phyloP scores from a whole-genome alignment of 2,797 vertebrate genomes.

The Bradypodion ventrale region DNA sequence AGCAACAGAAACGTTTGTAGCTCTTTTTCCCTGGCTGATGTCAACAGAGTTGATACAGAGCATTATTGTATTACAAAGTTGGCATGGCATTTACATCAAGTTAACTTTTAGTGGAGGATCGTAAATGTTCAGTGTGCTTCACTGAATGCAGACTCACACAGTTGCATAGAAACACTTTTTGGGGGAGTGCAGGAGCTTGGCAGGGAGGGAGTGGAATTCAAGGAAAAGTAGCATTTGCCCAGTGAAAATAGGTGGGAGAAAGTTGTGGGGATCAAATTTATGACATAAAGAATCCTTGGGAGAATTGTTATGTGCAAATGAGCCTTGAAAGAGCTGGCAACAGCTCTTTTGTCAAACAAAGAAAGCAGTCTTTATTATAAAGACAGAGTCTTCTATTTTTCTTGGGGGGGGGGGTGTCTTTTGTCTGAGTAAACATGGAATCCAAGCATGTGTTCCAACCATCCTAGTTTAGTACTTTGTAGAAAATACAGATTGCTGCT shows the following conservation, averaged over 20 bases:
- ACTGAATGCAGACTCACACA: background rate
- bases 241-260: constrained; percentile 6
- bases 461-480: background rate
- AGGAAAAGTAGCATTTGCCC: background rate
- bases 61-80: background rate
- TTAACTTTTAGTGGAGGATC: background rate
- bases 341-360: constrained; percentile 7
- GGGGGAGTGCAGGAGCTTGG: background rate
- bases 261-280: background rate
- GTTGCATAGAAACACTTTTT: background rate
- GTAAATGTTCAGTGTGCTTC: background rate
- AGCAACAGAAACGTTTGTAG: background rate
- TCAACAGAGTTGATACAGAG: constrained; percentile 5
- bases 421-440: constrained; percentile 16
- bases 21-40: background rate
- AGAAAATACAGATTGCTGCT: background rate
- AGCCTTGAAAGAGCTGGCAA: constrained; percentile 18
- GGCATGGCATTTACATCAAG: constrained; percentile 8
- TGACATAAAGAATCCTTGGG: background rate
- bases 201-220: background rate
- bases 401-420: background rate
- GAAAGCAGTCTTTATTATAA: background rate
- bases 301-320: constrained; percentile 11
- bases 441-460: background rate
- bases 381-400: background rate